These are phyloP conservation scores for Neoascia interrupta DNA, from an alignment of 2,888 invertebrate species.

Conservation along the genomic window DNA sequence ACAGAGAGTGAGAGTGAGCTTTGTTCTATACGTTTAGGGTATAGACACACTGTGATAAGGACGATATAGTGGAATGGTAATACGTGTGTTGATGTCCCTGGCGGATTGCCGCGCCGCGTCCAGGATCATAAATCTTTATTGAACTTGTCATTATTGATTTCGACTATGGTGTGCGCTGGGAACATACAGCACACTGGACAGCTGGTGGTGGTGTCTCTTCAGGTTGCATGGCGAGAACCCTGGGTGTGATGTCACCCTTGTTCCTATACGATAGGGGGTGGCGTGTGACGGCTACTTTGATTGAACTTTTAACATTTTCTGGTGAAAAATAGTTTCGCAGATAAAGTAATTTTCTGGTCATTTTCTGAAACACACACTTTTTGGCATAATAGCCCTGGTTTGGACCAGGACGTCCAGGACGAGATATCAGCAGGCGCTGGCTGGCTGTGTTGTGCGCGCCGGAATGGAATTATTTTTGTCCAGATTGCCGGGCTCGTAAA, in stretches of 20 bases:
- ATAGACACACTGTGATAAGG: conserved; percentile 45
- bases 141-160: conserved; percentile 79
- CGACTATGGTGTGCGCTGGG: conserved; percentile 70
- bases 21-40: conserved; percentile 33
- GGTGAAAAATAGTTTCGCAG: conserved; percentile 60
- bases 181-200: conserved; percentile 57
- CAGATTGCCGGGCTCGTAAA: conserved; percentile 73
- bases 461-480: conserved; percentile 76
- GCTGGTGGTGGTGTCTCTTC: too few species aligned
- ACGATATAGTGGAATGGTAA: background rate
- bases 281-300: conserved; percentile 18
- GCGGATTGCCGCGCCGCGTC: conserved; percentile 57
- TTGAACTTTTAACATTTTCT: conserved; percentile 55
- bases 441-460: background rate
- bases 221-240: too few species aligned
- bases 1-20: conserved; percentile 35
- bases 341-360: conserved; percentile 70
- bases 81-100: conserved; percentile 53
- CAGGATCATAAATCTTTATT: conserved; percentile 79
- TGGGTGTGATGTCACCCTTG: conserved; percentile 40
- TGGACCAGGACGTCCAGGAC: too few species aligned
- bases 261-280: background rate
- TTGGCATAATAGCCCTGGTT: background rate
- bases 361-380: conserved; percentile 7
- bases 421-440: conserved; percentile 34